Evolutionary conservation across 2,888 invertebrate species (phyloP).

Genomic region (Diachrysia chrysitis): DNA sequence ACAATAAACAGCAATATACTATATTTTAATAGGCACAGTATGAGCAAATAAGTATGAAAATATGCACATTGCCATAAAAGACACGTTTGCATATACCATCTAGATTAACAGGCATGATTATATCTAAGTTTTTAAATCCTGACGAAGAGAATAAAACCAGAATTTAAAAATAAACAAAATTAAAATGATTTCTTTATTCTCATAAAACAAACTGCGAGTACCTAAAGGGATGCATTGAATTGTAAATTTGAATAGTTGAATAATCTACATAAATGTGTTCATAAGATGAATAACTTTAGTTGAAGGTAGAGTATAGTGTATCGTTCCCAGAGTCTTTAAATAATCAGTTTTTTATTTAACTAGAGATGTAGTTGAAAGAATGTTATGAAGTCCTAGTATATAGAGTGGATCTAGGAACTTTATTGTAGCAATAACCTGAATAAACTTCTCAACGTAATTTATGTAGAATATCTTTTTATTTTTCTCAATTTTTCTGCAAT

Average conservation of each 20-base stretch:
- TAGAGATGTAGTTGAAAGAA: neutral
- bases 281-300: constrained; percentile 19
- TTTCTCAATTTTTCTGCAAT: no score
- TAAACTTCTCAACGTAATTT: no score
- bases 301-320: constrained; percentile 29
- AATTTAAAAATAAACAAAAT: neutral
- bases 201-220: constrained; percentile 21
- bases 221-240: constrained; percentile 48
- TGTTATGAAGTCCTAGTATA: neutral
- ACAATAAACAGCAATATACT: no score
- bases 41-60: no score
- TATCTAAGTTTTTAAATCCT: no score
- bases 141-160: neutral
- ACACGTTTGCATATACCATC: no score
- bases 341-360: neutral
- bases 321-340: constrained; percentile 11
- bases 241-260: constrained; percentile 61
- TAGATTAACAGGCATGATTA: no score
- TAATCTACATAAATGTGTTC: constrained; percentile 52
- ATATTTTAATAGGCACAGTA: no score
- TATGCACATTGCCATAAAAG: no score
- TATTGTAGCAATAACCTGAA: no score
- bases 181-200: neutral
- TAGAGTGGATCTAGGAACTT: neutral
- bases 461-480: no score